Base-by-base conservation (phyloP, 2,888 invertebrate genomes). In the Coleophora deauratella region DNA sequence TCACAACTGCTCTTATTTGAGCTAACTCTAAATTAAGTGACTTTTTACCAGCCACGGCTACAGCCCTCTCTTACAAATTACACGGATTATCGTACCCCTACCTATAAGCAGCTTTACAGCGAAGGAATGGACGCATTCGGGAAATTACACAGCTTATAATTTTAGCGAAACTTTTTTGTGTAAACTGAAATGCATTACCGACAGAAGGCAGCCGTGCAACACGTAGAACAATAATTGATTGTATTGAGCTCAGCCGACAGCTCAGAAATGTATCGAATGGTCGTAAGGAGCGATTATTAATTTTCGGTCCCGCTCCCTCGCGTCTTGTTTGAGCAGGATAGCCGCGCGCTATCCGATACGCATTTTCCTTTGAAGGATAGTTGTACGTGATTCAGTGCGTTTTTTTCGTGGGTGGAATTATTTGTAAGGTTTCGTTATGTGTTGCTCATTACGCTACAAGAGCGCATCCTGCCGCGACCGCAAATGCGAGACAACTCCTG, bases 361-460 rank as follows among this genome's bases (percentile, higher is more conserved):
- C 72, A 66, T 84, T 85, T 85, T 85, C 84, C 84, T 85, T 69
- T 66, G 71, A 78, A 82, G 81, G 76, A 80, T 81, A 73, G 69
- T 56, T 66, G 78, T 78, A 82, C 82, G 84, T 85, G 84, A 84
- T 82, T 84, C 81, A 70, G 77, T 76, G 63, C 68, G 73, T 75
- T 82, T 85, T 82, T 82, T 84, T 80, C 74, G 75, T 80, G 70
- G 80, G 75, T 80, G 64, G 78, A 80, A 80, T 84, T 82, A 82
- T 84, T 85, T 84, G 84, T 84, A 82, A 69, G 84, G 84, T 74
- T 85, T 85, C 84, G 69, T 80, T 81, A 81, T 81, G 76, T 79
- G 82, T 77, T 75, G 82, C 82, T 84, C 84, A 85, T 85, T 85
- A 85, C 73, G 63, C 72, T 75, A 81, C 84, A 79, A 74, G 82